phyloP scores from a whole-genome alignment of 2,797 vertebrate genomes.

The Megaceryle alcyon region DNA sequence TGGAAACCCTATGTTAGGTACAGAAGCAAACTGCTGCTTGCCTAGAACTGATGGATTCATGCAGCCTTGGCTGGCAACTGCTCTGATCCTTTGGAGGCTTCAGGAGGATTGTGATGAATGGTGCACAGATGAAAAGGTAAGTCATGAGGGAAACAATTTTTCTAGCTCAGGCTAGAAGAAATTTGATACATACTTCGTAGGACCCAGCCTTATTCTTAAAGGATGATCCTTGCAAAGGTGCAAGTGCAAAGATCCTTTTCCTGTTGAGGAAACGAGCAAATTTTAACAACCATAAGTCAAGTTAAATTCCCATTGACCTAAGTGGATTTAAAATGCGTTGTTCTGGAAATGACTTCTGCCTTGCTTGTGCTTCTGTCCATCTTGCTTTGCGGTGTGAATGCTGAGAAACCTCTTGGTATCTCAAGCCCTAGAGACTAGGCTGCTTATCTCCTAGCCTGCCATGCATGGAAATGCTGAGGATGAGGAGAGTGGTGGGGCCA shows the following conservation, averaged over 20 bases:
- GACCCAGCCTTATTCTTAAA: background rate
- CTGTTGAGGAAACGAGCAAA: background rate
- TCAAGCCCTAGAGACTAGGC: background rate
- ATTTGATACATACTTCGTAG: background rate
- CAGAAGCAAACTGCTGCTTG: background rate
- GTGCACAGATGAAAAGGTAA: background rate
- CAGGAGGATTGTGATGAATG: background rate
- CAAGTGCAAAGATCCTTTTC: background rate
- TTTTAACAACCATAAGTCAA: rapidly evolving
- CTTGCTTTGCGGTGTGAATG: background rate
- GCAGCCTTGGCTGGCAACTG: background rate
- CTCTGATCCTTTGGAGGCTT: background rate
- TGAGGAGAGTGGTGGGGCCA: background rate
- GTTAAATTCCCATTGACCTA: background rate
- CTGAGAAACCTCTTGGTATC: rapidly evolving
- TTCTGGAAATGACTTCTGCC: background rate
- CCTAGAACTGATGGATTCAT: background rate
- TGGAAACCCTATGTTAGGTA: rapidly evolving
- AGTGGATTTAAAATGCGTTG: background rate
- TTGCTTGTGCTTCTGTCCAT: background rate
- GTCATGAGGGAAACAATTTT: background rate
- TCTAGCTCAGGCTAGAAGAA: background rate
- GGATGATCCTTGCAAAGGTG: background rate
- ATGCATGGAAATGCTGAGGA: rapidly evolving
- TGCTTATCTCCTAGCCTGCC: background rate